Percentiles rank a stretch among this genome's conserved stretches.
Conservation (phyloP, 1,140 invertebrate species). For the Neodiprion virginianus region DNA sequence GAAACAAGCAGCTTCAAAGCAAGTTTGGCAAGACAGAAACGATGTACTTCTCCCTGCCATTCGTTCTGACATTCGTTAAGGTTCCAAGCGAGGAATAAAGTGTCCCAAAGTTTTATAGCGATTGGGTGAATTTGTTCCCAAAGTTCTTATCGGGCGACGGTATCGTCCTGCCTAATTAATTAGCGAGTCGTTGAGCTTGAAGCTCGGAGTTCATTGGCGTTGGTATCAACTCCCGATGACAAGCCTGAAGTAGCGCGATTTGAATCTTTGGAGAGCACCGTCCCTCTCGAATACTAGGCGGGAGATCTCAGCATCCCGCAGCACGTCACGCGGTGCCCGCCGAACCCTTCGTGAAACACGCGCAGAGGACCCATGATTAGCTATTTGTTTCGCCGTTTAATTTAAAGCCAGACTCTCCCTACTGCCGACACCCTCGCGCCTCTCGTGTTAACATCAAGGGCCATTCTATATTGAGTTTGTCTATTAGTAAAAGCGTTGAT, state of each 20-base stretch:
- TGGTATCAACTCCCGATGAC: not conserved
- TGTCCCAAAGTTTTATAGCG: too few species aligned
- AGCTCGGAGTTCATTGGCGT: not conserved
- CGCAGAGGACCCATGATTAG: conserved; percentile 47
- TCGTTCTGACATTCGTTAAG: not conserved
- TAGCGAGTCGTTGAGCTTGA: not conserved
- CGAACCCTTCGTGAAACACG: conserved; percentile 22
- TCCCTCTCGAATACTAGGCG: not conserved
- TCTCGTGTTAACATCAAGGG: conserved; percentile 39
- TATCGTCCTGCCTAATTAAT: conserved; percentile 4
- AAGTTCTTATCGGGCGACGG: not conserved
- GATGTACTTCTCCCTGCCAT: not conserved
- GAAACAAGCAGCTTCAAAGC: too few species aligned
- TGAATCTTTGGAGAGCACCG: not conserved
- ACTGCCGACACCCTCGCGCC: conserved; percentile 9
- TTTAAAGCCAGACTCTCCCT: conserved; percentile 39
- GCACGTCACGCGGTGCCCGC: not conserved
- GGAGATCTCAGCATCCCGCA: too few species aligned
- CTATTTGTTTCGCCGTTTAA: conserved; percentile 58
- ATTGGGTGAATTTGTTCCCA: not conserved
- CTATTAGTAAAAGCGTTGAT: conserved; percentile 57
- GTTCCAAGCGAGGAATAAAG: too few species aligned
- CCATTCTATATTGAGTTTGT: conserved; percentile 53
- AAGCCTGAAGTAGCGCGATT: not conserved
- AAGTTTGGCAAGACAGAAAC: too few species aligned